These are phyloP conservation scores for Brachyopa scutellaris DNA, from an alignment of 2,888 invertebrate genomes.

Conservation along the genomic window DNA sequence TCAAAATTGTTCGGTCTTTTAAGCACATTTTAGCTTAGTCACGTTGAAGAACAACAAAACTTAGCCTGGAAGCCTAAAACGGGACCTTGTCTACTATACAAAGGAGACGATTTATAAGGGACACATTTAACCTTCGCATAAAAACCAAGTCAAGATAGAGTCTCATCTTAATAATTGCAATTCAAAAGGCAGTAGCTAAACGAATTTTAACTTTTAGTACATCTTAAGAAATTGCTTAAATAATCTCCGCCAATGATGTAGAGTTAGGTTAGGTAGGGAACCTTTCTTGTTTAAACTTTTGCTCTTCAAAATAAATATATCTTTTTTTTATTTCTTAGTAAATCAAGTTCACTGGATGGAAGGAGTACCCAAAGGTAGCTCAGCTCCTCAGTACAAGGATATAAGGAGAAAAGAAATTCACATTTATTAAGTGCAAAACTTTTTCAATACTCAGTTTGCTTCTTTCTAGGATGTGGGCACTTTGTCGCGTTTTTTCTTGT, in stretches of 20 bases:
- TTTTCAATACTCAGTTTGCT: conserved; percentile 64
- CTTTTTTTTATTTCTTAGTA: neutral
- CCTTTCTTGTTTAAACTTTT: conserved; percentile 72
- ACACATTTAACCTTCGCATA: no score
- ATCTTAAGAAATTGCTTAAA: conserved; percentile 58
- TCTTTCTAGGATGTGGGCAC: conserved; percentile 38
- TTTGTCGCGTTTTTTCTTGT: conserved; percentile 9
- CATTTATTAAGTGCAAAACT: conserved; percentile 72
- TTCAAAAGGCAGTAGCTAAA: conserved; percentile 12
- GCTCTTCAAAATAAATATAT: conserved; percentile 17
- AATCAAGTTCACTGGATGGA: conserved; percentile 8
- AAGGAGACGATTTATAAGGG: no score
- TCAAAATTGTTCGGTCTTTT: no score
- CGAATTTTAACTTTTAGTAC: conserved; percentile 47
- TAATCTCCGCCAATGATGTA: conserved; percentile 61
- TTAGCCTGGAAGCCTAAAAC: no score
- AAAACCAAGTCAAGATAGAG: neutral
- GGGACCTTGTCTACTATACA: no score
- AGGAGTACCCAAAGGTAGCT: conserved; percentile 51
- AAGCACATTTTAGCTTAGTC: no score
- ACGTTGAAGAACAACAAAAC: no score
- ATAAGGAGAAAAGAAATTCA: conserved; percentile 55
- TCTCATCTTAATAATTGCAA: conserved; percentile 50
- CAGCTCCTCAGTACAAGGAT: conserved; percentile 2
- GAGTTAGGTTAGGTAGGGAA: conserved; percentile 67